phyloP scores from a whole-genome alignment of 1,140 invertebrate genomes.

The Alviniconcha marisindica region DNA sequence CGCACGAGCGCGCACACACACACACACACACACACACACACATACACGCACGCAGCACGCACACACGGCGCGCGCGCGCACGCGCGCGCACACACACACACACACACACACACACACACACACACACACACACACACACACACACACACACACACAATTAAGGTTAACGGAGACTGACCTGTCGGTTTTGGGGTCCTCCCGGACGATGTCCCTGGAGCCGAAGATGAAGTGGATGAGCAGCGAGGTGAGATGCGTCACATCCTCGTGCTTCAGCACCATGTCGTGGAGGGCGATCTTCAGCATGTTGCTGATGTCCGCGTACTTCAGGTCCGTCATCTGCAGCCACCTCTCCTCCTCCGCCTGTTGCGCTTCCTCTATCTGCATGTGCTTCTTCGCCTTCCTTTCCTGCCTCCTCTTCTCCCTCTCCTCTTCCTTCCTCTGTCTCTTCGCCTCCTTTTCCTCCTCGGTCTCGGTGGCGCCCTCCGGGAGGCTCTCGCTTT shows the following conservation, averaged over 20 bases:
- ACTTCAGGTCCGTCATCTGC: neutral
- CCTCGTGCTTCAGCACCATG: slow-evolving; percentile 18
- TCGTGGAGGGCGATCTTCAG: neutral
- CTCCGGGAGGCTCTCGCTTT: too few relatives aligned
- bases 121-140: too few relatives aligned
- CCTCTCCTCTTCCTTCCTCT: neutral
- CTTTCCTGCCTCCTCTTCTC: neutral
- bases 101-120: neutral
- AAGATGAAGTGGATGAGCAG: slow-evolving; percentile 31
- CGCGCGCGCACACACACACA: neutral
- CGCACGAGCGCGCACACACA: neutral
- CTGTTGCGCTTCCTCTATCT: neutral
- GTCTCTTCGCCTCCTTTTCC: too few relatives aligned
- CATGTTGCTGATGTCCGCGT: neutral
- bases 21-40: slow-evolving; percentile 2
- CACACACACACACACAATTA: too few relatives aligned
- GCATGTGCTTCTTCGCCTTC: neutral
- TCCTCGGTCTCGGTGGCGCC: too few relatives aligned
- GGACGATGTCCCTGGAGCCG: slow-evolving; percentile 5
- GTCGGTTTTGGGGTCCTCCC: slow-evolving; percentile 29
- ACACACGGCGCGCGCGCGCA: too few relatives aligned
- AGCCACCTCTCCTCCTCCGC: neutral
- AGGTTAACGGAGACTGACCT: too few relatives aligned
- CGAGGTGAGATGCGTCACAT: neutral
- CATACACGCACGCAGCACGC: too few relatives aligned